Evolutionary conservation across 2,888 invertebrate species (phyloP).

Genomic region (Silvanus unidentatus): DNA sequence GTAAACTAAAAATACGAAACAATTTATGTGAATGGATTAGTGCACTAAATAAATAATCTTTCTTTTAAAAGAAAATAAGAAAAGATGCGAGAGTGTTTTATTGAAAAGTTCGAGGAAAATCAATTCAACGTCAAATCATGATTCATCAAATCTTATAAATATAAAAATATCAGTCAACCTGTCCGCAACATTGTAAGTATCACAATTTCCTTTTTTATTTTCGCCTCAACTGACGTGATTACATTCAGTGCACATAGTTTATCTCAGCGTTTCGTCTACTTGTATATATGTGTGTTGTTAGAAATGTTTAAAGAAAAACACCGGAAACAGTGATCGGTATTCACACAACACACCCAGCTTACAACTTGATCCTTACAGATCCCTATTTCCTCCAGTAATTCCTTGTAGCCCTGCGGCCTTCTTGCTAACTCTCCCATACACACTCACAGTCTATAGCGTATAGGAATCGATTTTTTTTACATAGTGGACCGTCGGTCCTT

Average conservation of each 20-base stretch:
- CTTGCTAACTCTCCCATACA: slow-evolving; percentile 32
- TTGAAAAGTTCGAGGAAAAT: no score
- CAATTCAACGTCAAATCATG: not conserved
- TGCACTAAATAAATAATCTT: no score
- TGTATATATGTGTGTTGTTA: slow-evolving; percentile 8
- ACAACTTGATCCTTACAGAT: slow-evolving; percentile 41
- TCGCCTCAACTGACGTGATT: slow-evolving; percentile 6
- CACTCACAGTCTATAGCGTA: no score
- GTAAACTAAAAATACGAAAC: no score
- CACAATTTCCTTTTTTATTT: not conserved
- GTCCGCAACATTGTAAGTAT: not conserved
- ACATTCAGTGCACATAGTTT: slow-evolving; percentile 14
- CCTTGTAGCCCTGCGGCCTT: slow-evolving; percentile 35
- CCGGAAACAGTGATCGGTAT: slow-evolving; percentile 35
- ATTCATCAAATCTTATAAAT: slow-evolving; percentile 1
- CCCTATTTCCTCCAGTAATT: slow-evolving; percentile 42
- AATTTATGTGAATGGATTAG: no score
- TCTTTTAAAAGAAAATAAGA: no score
- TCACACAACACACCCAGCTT: slow-evolving; percentile 40
- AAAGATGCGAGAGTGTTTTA: no score
- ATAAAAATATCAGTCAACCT: not conserved
- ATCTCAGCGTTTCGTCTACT: not conserved
- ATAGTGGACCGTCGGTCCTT: slow-evolving; percentile 11
- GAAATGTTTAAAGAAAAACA: slow-evolving; percentile 18
- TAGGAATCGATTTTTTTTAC: slow-evolving; percentile 37